Base-by-base conservation (phyloP, 2,797 vertebrate species). In the Aeoliscus strigatus region DNA sequence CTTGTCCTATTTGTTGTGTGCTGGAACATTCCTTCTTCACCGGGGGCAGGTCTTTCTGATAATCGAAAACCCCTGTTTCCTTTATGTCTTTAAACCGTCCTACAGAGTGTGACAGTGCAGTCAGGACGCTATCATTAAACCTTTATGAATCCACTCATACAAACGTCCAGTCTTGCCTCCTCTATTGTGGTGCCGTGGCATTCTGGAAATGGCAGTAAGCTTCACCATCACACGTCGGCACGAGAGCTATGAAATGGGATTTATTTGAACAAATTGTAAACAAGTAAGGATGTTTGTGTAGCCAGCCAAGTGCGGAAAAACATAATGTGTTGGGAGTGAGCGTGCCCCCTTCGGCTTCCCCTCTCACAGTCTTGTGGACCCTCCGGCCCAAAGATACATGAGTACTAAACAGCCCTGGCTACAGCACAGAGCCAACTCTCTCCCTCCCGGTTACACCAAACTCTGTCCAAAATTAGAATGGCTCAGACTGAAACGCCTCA, bases 291-390 rank as follows among this genome's bases (percentile, higher is more conserved):
- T 52, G 17, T 60, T 60, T 49, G 37, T 58, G 48, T 41, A 38
- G 35, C 38, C 26, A 9, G 46, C 47, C 38, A 29, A 61, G 23
- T 32, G 39, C 40, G 48, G 33, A 44, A 59, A 43, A 39, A 39
- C 26, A 46, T 30, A 54, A 51, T 38, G 60, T 61, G 21, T 49
- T 35, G 40, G 56, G 41, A 64, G 35, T 47, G n/a, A n/a, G n/a
- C 41, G 9, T 11, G 4, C 14, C 10, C 25, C 51, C 30, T 17
- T 13, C 23, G 21, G 51, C 60, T 51, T 63, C 68, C 66, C 53
- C 65, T 75, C 74, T 86, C 75, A 55, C 68, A 76, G 77, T 75
- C 66, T 75, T 84, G 85, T 87, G 87, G 87, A 88, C 78, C 79
- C 83, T 82, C 75, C 32, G 27, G 73, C 69, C 79, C 63, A 59